A percentile compares a stretch with the other conserved stretches of the same genome.
phyloP scores from a whole-genome alignment of 2,113 vertebrate genomes.

The Alouatta palliata region DNA sequence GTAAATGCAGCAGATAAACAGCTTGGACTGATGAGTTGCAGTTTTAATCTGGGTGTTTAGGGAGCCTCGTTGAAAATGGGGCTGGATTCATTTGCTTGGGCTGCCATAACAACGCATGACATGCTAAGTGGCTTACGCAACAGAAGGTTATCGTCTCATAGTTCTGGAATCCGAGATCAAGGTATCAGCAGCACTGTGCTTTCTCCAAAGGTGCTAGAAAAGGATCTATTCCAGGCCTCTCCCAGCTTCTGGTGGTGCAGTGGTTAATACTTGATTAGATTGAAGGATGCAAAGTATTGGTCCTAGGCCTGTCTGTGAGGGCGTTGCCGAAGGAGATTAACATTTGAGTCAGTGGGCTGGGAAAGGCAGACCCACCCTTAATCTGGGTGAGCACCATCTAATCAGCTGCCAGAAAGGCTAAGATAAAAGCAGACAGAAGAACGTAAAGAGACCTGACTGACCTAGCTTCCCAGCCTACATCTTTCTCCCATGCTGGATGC shows the following conservation, averaged over 20 bases:
- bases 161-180: neutral
- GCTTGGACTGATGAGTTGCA: neutral
- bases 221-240: neutral
- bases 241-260: neutral
- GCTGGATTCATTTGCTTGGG: neutral
- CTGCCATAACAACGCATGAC: neutral
- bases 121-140: neutral
- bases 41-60: neutral
- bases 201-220: neutral
- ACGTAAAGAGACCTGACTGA: no score
- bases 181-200: accelerated
- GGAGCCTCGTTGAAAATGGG: neutral
- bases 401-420: no score
- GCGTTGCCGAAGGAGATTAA: no score
- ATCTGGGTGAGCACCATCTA: no score
- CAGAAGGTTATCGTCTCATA: accelerated
- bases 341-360: no score
- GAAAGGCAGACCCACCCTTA: no score
- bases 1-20: neutral
- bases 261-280: no score
- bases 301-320: no score
- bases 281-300: neutral
- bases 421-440: no score
- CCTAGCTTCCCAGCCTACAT: no score
- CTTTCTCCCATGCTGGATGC: no score